Conservation (phyloP, 2,888 invertebrate species). For the Eulithis testata region DNA sequence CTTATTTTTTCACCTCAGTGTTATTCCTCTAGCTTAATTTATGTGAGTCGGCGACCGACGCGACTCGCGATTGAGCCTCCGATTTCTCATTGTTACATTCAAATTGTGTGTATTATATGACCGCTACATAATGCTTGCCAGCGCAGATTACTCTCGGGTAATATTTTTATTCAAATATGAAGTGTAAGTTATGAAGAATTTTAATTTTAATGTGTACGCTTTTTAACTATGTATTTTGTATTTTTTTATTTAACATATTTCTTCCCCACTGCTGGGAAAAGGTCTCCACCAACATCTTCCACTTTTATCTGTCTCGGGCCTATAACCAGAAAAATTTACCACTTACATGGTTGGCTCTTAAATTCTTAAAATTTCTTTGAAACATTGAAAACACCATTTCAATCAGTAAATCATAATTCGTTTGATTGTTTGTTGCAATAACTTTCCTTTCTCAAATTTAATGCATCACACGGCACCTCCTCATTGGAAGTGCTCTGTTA, state of each 20-base stretch:
- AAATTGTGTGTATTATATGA: conserved; percentile 34
- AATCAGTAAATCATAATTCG: not conserved
- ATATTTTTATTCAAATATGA: conserved; percentile 1
- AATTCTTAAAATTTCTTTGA: conserved; percentile 10
- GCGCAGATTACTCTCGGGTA: conserved; percentile 11
- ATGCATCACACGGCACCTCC: too few relatives aligned
- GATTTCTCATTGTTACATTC: conserved; percentile 47
- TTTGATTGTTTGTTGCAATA: conserved; percentile 5
- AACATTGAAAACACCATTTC: not conserved
- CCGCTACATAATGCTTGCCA: conserved; percentile 19
- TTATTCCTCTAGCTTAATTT: conserved; percentile 78
- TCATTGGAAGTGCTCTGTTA: too few relatives aligned
- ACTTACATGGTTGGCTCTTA: not conserved
- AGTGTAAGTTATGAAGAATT: too few relatives aligned
- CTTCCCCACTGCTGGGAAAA: too few relatives aligned
- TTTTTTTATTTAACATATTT: too few relatives aligned
- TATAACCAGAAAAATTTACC: not conserved
- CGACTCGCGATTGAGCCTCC: conserved; percentile 49
- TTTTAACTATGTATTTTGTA: too few relatives aligned
- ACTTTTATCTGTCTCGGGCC: too few relatives aligned
- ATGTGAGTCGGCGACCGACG: conserved; percentile 63
- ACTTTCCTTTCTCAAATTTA: not conserved
- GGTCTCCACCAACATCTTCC: too few relatives aligned
- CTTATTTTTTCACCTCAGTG: conserved; percentile 74
- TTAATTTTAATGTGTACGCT: too few relatives aligned